Evolutionary conservation across 2,888 invertebrate genomes (phyloP), one percentile per base, ranked within the genome.

Genomic region (Nomada fabriciana): DNA sequence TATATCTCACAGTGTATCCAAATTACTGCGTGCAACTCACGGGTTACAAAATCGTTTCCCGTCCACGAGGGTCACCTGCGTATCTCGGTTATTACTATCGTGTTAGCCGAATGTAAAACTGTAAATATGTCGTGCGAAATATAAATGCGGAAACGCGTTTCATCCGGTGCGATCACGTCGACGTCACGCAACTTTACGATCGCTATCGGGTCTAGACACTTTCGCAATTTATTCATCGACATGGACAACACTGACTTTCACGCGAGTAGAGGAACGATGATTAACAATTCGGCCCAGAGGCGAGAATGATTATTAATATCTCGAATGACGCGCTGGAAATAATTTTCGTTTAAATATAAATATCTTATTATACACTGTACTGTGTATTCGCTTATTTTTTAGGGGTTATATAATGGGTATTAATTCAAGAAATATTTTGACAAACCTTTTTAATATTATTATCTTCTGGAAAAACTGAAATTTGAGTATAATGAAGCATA

Each of bases 111-210:
- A 61, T 57, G n/a, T 65, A 81, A 64, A 72, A 67, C 23, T 59
- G 53, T 47, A 50, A 61, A 43, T 70, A 47, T 13, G 36, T 75
- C 60, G 63, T 52, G 73, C 42, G 73, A 79, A 82, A 67, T 70
- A 57, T 29, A 67, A 78, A 69, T 47, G 78, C 55, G 84, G 71
- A 75, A 84, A 81, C 53, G 68, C 65, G 70, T 53, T 72, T 72
- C 63, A 63, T 75, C 68, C 55, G 63, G n/a, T 55, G 79, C 71
- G 69, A 72, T 55, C 64, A 36, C n/a, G 53, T 15, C 72, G 52
- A 7, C 47, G 79, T 73, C 82, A 82, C 82, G 75, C 84, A 70
- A 79, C 20, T 69, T 59, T 61, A 64, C 60, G n/a, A 11, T 50
- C 36, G 42, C 47, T 72, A 80, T 73, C 80, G 57, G n/a, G 43